These are phyloP conservation scores for Ranitomeya variabilis DNA, from an alignment of 2,113 vertebrate species.

Conservation along the genomic window DNA sequence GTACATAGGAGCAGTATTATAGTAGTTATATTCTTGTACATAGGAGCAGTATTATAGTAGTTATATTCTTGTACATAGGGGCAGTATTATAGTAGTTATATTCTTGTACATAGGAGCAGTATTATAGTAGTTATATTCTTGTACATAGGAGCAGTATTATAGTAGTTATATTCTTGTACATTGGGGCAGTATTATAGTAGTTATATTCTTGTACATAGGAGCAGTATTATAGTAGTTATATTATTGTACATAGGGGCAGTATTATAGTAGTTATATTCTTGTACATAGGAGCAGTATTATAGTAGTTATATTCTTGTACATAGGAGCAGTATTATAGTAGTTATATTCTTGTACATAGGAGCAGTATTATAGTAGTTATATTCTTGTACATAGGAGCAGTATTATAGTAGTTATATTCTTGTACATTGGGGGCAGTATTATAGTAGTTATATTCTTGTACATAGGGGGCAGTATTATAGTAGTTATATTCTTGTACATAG, in stretches of 20 bases:
- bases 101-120: not conserved
- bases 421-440: not conserved
- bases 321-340: not conserved
- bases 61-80: not conserved
- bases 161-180: conserved; percentile 6
- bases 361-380: conserved; percentile 11
- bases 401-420: not conserved
- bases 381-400: conserved; percentile 2
- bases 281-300: not conserved
- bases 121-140: not conserved
- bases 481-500: conserved; percentile 33
- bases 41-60: no score
- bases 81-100: conserved; percentile 7
- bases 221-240: conserved; percentile 9
- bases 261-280: conserved; percentile 9
- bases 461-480: not conserved
- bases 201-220: not conserved
- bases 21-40: no score
- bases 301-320: not conserved
- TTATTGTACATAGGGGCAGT: not conserved
- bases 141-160: conserved; percentile 2
- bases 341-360: conserved; percentile 7
- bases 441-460: not conserved
- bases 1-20: no score
- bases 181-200: not conserved